Evolutionary conservation across 2,113 vertebrate species (phyloP).

Genomic region (Sakesphorus luctuosus): DNA sequence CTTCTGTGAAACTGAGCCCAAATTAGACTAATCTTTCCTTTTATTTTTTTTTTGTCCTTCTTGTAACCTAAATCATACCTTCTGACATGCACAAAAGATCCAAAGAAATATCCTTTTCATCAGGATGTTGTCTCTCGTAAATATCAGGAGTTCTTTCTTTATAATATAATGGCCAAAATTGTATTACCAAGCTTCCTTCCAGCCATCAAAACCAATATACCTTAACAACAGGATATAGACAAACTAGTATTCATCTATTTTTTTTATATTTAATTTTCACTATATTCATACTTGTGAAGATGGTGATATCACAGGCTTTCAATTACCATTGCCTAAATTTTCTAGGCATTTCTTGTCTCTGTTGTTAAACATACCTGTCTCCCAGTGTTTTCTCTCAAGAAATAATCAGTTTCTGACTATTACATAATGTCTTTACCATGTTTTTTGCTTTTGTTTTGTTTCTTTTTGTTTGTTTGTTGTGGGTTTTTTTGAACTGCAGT

Average conservation of each 20-base stretch:
- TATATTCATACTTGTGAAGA: not conserved
- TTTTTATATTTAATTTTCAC: not conserved
- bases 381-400: not conserved
- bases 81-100: not conserved
- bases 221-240: not conserved
- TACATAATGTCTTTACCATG: not conserved
- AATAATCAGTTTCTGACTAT: not conserved
- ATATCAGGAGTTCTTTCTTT: not conserved
- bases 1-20: not conserved
- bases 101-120: not conserved
- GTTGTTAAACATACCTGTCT: not conserved
- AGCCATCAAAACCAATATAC: not conserved
- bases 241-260: not conserved
- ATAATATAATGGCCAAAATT: not conserved
- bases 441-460: not conserved
- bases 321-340: not conserved
- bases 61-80: not conserved
- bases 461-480: no score
- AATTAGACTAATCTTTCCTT: not conserved
- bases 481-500: not conserved
- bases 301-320: not conserved
- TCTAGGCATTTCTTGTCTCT: not conserved
- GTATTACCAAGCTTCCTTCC: not conserved
- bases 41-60: not conserved
- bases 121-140: not conserved